Base-by-base conservation (phyloP, 2,888 invertebrate species). In the Drosophila ustulata region DNA sequence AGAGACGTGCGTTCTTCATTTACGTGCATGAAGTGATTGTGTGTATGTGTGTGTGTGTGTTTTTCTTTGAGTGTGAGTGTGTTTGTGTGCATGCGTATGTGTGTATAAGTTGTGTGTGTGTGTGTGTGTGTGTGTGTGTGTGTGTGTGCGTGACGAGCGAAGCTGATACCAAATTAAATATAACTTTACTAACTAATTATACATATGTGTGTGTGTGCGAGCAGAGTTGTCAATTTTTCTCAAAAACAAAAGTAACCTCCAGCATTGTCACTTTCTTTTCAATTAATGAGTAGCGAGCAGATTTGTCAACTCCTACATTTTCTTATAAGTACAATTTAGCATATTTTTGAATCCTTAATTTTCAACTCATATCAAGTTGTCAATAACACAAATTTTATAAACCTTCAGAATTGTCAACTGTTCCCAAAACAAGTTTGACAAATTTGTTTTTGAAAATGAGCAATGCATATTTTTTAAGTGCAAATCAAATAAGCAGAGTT, bases 1-100 rank as follows among this genome's bases (percentile, higher is more conserved):
- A 55, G 58, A 63, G 61, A 71, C 57, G 46, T 71, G 77, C 52
- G n/a, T n/a, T 37, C n/a, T 56, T 28, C 52, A 37, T 30, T 52
- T 52, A 13, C 32, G 13, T 46, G 45, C 46, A 4, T 11, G 13
- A 57, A 9, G 50, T 52, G 41, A 55, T 18, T 53, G 34, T 50
- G 47, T 25, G 4, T 37, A 13, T 45, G 13, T 37, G 4, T 37
- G 37, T 45, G 13, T 37, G 45, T 51, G 4, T 11, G 11, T 39
- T 8, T 41, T 4, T 26, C 23, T 55, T 9, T 43, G 18, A n/a
- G 9, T 32, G 26, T 41, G 11, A 34, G 11, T 41, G 8, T 30
- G 26, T 56, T 11, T 47, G 18, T 18, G 11, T 34, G 26, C 25
- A 41, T 41, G 39, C 28, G 28, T 30, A 37, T n/a, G 46, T 45